Conservation (phyloP, 2,113 vertebrate species). For the Megaleporinus macrocephalus region DNA sequence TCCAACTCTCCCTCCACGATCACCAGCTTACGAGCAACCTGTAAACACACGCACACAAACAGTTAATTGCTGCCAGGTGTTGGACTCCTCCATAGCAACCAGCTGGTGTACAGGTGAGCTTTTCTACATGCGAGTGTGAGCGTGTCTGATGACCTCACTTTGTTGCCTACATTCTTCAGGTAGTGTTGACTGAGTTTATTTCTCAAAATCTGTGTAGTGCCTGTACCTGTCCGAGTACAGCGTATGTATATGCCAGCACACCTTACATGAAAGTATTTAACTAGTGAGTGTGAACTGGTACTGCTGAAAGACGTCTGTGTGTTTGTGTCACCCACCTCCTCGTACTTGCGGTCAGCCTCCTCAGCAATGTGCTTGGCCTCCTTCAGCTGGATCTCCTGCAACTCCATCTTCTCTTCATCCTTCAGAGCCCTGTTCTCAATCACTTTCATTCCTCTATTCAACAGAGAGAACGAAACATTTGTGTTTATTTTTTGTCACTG, state of each 20-base stretch:
- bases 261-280: neutral
- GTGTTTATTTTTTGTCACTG: neutral
- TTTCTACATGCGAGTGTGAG: neutral
- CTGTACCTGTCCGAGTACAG: neutral
- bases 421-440: constrained; percentile 81
- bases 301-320: neutral
- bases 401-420: constrained; percentile 84
- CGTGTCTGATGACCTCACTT: neutral
- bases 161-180: neutral
- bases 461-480: neutral
- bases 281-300: neutral
- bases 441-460: constrained; percentile 80
- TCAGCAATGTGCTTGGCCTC: constrained; percentile 84
- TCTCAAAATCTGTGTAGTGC: neutral
- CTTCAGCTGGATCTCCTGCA: constrained; percentile 83
- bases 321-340: constrained; percentile 67
- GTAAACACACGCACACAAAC: constrained; percentile 29
- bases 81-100: neutral
- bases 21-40: constrained; percentile 97
- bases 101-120: neutral
- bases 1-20: constrained; percentile 84
- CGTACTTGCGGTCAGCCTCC: constrained; percentile 80
- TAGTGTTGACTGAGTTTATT: neutral
- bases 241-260: neutral
- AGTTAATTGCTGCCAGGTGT: neutral